Percentiles rank a stretch among this genome's conserved stretches.
phyloP scores from a whole-genome alignment of 2,888 invertebrate genomes.

The Drepanosiphum platanoidis region DNA sequence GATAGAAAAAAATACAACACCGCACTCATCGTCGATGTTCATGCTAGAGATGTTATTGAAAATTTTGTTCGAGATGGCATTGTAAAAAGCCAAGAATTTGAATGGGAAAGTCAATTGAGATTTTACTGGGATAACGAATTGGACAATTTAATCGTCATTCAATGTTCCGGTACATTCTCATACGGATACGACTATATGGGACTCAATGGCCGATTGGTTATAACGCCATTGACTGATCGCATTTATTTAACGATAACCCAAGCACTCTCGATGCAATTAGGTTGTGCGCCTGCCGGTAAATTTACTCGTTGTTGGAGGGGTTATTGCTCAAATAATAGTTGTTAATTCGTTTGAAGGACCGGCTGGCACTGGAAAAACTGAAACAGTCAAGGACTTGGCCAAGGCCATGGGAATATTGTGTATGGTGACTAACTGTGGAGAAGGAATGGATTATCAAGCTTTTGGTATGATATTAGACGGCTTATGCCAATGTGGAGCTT shows the following conservation, averaged over 20 bases:
- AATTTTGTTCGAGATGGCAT: slow-evolving; percentile 75
- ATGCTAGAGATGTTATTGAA: slow-evolving; percentile 90
- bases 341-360: slow-evolving; percentile 71
- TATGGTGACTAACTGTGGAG: slow-evolving; percentile 90
- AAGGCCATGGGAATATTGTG: slow-evolving; percentile 86
- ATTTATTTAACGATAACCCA: slow-evolving; percentile 94
- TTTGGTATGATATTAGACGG: slow-evolving; percentile 81
- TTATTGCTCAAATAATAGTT: too few species aligned
- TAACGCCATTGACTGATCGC: slow-evolving; percentile 91
- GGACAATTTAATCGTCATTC: slow-evolving; percentile 83
- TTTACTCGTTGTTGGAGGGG: neutral
- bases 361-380: slow-evolving; percentile 89
- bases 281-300: slow-evolving; percentile 87
- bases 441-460: slow-evolving; percentile 91
- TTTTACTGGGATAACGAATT: slow-evolving; percentile 85
- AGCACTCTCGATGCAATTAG: slow-evolving; percentile 89
- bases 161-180: slow-evolving; percentile 87
- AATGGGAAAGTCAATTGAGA: slow-evolving; percentile 92
- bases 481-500: slow-evolving; percentile 87
- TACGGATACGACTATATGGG: slow-evolving; percentile 98
- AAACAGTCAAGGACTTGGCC: slow-evolving; percentile 90
- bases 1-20: slow-evolving; percentile 89
- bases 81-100: slow-evolving; percentile 84
- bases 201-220: slow-evolving; percentile 87
- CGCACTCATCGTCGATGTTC: slow-evolving; percentile 90